These are phyloP conservation scores for Paedocypris micromegethes DNA, from an alignment of 2,797 vertebrate species.

Conservation along the genomic window DNA sequence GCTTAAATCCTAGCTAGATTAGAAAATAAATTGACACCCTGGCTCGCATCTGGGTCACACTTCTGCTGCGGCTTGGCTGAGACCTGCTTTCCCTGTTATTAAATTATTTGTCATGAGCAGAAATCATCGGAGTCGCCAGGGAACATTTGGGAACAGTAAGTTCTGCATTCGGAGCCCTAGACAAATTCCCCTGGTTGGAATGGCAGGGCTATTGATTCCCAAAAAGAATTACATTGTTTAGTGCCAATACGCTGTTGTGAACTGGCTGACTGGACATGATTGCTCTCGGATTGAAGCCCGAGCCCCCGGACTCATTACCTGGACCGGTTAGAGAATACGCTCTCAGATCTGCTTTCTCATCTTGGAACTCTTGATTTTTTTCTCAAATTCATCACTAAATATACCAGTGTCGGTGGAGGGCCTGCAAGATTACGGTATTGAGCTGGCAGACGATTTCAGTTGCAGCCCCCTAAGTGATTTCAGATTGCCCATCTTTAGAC, in stretches of 20 bases:
- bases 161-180: constrained; percentile 40
- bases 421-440: constrained; percentile 42
- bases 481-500: constrained; percentile 46
- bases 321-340: constrained; percentile 16
- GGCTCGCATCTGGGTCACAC: constrained; percentile 66
- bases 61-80: constrained; percentile 53
- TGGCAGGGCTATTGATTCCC: constrained; percentile 40
- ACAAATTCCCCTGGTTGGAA: constrained; percentile 27
- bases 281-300: constrained; percentile 7
- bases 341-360: constrained; percentile 31
- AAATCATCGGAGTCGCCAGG: constrained; percentile 39
- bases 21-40: constrained; percentile 69
- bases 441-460: constrained; percentile 33
- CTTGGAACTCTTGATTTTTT: constrained; percentile 28
- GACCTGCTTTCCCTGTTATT: constrained; percentile 59
- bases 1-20: constrained; percentile 65
- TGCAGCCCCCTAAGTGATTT: constrained; percentile 41
- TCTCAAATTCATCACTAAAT: constrained; percentile 40
- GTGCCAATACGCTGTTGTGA: constrained; percentile 7
- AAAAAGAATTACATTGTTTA: constrained; percentile 41
- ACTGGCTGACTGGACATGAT: constrained; percentile 19
- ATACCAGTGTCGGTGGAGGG: constrained; percentile 26
- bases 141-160: constrained; percentile 40
- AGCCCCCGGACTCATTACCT: constrained; percentile 33
- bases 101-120: constrained; percentile 52